These are phyloP conservation scores for Bombyx mandarina DNA, from an alignment of 1,140 invertebrate species.

Conservation along the genomic window DNA sequence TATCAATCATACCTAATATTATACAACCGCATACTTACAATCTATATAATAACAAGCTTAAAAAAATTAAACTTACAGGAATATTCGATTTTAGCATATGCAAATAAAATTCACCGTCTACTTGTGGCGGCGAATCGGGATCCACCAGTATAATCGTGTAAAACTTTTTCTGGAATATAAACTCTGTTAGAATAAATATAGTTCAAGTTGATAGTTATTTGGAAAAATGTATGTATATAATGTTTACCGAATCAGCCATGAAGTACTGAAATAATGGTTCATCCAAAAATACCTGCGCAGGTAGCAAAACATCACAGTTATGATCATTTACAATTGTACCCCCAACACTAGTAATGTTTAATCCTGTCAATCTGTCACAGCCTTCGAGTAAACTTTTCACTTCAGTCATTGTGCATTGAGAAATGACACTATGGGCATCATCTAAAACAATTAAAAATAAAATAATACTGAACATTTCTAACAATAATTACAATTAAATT, in stretches of 20 bases:
- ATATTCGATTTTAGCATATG: conserved; percentile 60
- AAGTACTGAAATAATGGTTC: conserved; percentile 52
- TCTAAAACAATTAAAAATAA: conserved; percentile 11
- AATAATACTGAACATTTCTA: not conserved
- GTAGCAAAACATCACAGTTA: conserved; percentile 60
- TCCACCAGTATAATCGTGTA: conserved; percentile 53
- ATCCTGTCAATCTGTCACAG: conserved; percentile 46
- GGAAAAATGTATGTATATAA: conserved; percentile 1
- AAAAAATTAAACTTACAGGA: conserved; percentile 35
- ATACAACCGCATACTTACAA: no score
- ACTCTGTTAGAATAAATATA: not conserved
- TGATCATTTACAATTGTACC: conserved; percentile 62
- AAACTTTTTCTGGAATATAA: conserved; percentile 48
- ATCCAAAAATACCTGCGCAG: conserved; percentile 58
- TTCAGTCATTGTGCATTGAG: conserved; percentile 41
- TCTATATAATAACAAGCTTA: not conserved
- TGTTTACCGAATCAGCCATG: conserved; percentile 50
- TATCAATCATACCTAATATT: no score
- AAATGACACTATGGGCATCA: conserved; percentile 14
- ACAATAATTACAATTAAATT: no score
- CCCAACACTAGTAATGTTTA: conserved; percentile 53
- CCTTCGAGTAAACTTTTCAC: conserved; percentile 53
- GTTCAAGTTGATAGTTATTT: conserved; percentile 1
- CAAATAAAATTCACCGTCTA: conserved; percentile 53
- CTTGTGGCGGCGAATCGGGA: conserved; percentile 49